Evolutionary conservation across 37 sponge, comb jelly and placozoan genomes (phyloP), one percentile per base, ranked within the genome.

Genomic region (Mnemiopsis leidyi): DNA sequence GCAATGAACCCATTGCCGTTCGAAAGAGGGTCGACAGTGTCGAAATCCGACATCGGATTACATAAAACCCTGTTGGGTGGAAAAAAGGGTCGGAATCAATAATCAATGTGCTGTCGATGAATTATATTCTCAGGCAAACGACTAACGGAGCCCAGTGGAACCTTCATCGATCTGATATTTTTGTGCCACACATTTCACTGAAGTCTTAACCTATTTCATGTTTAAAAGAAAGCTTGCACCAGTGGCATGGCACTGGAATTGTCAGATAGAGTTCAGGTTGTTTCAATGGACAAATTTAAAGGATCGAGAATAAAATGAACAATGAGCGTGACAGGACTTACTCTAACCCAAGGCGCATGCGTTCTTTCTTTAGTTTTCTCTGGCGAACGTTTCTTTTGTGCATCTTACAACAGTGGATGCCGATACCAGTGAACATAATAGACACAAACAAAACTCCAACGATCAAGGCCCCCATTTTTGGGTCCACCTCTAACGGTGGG

Each of bases 401-500:
- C 23, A 85, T 16, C 30, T 85, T 38, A n/a, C 39, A 85, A 37
- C 90, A 85, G 90, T 85, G 61, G 3, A 85, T 85, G 24, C 61
- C 9, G 2, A 85, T 85, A 38, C 90, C 90, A 38, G 23, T 20
- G 61, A 85, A 23, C 90, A 85, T 85, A 26, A 85, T 85, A 0
- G 39, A 39, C 23, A 85, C 90, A 39, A 85, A 85, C 1, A 85
- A 26, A 25, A 85, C 23, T n/a, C 90, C 90, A 35, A 85, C 90
- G 13, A 85, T 33, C 39, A 85, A 61, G n/a, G 90, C 90, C n/a
- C 90, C 61, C 32, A 85, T 85, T 26, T 85, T 85, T 25, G 90
- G 90, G 61, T 85, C 90, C 0, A 85, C 61, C n/a, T 32, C 48
- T n/a, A 85, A 37, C 1, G 90, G 90, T 2, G 23, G 36, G 35